Conservation (phyloP, 2,113 vertebrate genomes). For the Protobothrops flavoviridis region DNA sequence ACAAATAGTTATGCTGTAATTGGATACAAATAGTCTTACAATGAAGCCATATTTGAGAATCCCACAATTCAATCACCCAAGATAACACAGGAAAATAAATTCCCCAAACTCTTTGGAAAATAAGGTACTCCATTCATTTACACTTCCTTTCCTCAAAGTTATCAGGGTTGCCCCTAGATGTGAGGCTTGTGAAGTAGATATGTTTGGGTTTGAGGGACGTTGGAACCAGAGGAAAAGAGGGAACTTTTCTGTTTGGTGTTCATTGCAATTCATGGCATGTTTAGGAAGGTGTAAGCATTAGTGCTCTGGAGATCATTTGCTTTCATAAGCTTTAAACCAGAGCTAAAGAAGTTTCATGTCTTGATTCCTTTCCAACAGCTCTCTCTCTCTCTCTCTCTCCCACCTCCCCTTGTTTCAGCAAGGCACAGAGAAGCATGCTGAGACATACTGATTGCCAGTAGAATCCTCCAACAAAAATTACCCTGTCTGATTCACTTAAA, state of each 20-base stretch:
- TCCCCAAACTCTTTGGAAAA: slow-evolving; percentile 32
- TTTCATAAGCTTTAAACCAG: slow-evolving; percentile 72
- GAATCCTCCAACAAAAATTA: slow-evolving; percentile 67
- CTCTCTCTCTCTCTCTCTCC: slow-evolving; percentile 13
- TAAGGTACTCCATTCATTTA: slow-evolving; percentile 10
- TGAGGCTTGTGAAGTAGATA: slow-evolving; percentile 17
- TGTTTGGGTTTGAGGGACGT: not conserved
- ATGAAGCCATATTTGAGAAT: not conserved
- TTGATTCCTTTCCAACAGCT: slow-evolving; percentile 69
- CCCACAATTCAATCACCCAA: not conserved
- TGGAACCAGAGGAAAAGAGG: slow-evolving; percentile 22
- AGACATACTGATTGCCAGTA: slow-evolving; percentile 72
- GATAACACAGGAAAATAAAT: not conserved
- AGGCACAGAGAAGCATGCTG: slow-evolving; percentile 69
- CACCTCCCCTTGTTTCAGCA: slow-evolving; percentile 56
- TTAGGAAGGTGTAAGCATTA: slow-evolving; percentile 72
- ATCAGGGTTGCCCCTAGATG: slow-evolving; percentile 1
- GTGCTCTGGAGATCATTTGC: slow-evolving; percentile 71
- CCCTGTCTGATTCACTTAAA: slow-evolving; percentile 71
- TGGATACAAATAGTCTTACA: not conserved
- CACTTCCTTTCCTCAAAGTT: slow-evolving; percentile 23
- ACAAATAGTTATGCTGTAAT: not conserved
- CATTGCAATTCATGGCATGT: slow-evolving; percentile 62
- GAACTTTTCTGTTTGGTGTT: slow-evolving; percentile 53
- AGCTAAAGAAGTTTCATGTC: slow-evolving; percentile 70